These are phyloP conservation scores for Montipora sp. DNA, from an alignment of 64 coral and sea anemone species.

Conservation along the genomic window DNA sequence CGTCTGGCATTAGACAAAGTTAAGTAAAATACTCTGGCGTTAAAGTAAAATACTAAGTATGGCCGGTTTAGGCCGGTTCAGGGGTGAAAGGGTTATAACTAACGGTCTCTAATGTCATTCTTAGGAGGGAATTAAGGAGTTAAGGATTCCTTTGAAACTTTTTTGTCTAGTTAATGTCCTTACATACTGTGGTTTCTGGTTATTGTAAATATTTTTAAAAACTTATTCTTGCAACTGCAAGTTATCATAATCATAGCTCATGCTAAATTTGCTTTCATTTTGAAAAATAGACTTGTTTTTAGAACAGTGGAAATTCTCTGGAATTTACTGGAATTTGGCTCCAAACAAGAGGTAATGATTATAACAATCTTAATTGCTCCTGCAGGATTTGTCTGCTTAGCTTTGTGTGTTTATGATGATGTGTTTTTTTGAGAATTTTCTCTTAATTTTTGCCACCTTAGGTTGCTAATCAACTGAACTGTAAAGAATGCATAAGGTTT, in stretches of 20 bases:
- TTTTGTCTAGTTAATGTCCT: too few species aligned
- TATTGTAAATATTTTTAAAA: not conserved
- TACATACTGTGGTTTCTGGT: not conserved
- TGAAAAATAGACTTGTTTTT: slow-evolving; percentile 72
- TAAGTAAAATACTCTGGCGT: too few species aligned
- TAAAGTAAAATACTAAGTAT: too few species aligned
- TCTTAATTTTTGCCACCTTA: slow-evolving; percentile 2
- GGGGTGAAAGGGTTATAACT: too few species aligned
- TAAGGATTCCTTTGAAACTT: too few species aligned
- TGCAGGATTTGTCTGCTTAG: not conserved
- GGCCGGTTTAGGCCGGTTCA: too few species aligned
- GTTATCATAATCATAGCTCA: not conserved
- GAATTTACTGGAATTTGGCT: slow-evolving; percentile 91
- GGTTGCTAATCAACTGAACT: slow-evolving; percentile 93
- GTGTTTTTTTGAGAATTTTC: too few species aligned
- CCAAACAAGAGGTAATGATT: slow-evolving; percentile 72
- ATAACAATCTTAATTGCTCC: not conserved
- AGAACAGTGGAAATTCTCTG: slow-evolving; percentile 91
- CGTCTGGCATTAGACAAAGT: too few species aligned
- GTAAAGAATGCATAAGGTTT: slow-evolving; percentile 89
- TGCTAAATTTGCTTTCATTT: not conserved
- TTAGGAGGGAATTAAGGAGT: too few species aligned
- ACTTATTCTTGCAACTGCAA: not conserved
- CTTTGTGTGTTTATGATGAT: too few species aligned
- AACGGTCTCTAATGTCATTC: too few species aligned